Base-by-base conservation (phyloP, 2,113 vertebrate species). In the Psophia crepitans region DNA sequence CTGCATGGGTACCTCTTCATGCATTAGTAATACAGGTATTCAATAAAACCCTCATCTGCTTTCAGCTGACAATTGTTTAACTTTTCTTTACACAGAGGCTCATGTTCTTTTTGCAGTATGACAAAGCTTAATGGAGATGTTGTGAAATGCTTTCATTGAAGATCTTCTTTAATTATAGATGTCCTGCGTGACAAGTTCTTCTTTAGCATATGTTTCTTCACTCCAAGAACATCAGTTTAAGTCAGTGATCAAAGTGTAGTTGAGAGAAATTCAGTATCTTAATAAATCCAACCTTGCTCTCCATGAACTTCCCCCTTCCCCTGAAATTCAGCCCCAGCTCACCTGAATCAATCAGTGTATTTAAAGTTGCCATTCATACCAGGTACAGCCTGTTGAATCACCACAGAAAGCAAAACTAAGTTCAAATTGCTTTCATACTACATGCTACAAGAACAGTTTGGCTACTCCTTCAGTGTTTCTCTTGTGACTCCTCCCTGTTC, bases 11-110 rank as follows among this genome's bases (percentile, higher is more conserved):
- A 92, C 77, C 54, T 86, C 87, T 65, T 97, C 96, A 95, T 95
- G 94, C 96, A 96, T 97, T 94, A 97, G 92, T 97, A 96, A 98
- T 91, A 81, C 46, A 73, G 60, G 90, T 56, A 94, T 96, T 96
- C 97, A 93, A 91, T 92, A 94, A 95, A 96, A 91, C 84, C 87
- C 88, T 97, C 92, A 53, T 96, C 87, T 89, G 58, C 95, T 97
- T 96, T 93, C 97, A 78, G 69, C 85, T 87, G 90, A 96, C 97
- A 93, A 96, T 65, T 91, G 97, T 96, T 93, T 96, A 93, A 95
- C 96, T 96, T 96, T 96, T 95, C 95, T 94, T 88, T 96, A 97
- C 93, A 95, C 90, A 23, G 20, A 87, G 81, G 91, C 83, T 97
- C 79, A 27, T 92, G 95, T 95, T 97, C 91, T 94, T 95, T 79